Percentiles rank a stretch among this genome's conserved stretches.
Evolutionary conservation across 2,797 vertebrate species (phyloP).

Genomic region (Anomalospiza imberbis): DNA sequence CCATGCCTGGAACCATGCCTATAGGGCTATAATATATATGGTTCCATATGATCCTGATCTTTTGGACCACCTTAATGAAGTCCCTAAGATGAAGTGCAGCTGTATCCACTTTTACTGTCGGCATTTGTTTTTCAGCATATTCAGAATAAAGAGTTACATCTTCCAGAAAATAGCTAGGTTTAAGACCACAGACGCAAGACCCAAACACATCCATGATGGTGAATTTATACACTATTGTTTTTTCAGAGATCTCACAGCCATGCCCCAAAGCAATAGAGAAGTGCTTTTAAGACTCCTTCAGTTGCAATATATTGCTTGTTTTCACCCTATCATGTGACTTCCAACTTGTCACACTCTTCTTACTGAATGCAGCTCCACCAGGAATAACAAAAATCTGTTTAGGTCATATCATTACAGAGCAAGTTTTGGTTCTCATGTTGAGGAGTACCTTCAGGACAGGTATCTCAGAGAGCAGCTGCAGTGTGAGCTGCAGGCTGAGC

Average conservation of each 20-base stretch:
- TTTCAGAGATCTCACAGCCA: not conserved
- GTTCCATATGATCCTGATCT: not conserved
- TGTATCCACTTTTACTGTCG: not conserved
- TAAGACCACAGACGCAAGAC: not conserved
- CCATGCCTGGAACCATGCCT: not conserved
- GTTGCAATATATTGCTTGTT: not conserved
- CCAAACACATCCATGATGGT: accelerated
- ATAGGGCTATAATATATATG: not conserved
- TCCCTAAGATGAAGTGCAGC: not conserved
- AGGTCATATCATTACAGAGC: not conserved
- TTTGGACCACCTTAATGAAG: not conserved
- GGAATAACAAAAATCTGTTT: not conserved
- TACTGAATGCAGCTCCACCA: not conserved
- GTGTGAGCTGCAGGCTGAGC: not conserved
- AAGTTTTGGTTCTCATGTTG: not conserved
- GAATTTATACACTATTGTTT: not conserved
- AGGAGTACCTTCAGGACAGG: not conserved
- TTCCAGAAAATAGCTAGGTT: not conserved
- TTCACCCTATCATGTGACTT: not conserved
- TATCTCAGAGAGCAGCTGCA: not conserved
- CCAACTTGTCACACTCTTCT: not conserved
- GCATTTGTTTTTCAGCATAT: not conserved
- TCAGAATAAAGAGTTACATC: not conserved
- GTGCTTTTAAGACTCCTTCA: not conserved
- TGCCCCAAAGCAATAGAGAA: not conserved